Base-by-base conservation (phyloP, 1,140 invertebrate species). In the Mactra quadrangularis region DNA sequence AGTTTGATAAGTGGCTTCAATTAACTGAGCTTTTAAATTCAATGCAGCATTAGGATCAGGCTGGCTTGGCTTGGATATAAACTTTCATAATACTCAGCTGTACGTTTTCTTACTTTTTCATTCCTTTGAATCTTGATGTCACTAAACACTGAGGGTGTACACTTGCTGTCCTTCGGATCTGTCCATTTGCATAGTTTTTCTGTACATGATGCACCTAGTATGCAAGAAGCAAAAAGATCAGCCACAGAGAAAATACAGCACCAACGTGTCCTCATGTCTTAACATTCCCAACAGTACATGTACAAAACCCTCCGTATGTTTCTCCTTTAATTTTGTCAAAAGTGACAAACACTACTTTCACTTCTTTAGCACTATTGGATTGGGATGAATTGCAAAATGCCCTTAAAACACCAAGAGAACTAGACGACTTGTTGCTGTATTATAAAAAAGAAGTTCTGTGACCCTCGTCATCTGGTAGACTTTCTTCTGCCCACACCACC, bases 261-360 rank as follows among this genome's bases (percentile, higher is more conserved):
- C 70, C 70, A 53, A 72, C 33, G 9, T 55, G 70, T 1, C 70
- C 47, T 11, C 70, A 72, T 31, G 3, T 53, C 31, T 55, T n/a
- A n/a, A n/a, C 22, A 47, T 33, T 25, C 31, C 45, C 70, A 53
- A 72, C 70, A 29, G 70, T 72, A 55, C 70, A 72, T 9, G 47
- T 72, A 33, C 70, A 72, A n/a, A 53, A 72, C n/a, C 70, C 70
- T 19, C 47, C 47, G 55, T 72, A 72, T 33, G 70, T 19, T 55
- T 52, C 70, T 1, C 47, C 45, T 29, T 15, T 15, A 52, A 52
- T 52, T 35, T 53, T 72, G 70, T 72, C 70, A 19, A 7, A 19
- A 1, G 55, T 31, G 1, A 57, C 70, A 55, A 29, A 72, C 0
- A 72, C 27, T 25, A 72, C 4, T 55, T 72, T 72, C 29, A 72